Evolutionary conservation across 2,888 invertebrate genomes (phyloP).

Genomic region (Thyatira batis): DNA sequence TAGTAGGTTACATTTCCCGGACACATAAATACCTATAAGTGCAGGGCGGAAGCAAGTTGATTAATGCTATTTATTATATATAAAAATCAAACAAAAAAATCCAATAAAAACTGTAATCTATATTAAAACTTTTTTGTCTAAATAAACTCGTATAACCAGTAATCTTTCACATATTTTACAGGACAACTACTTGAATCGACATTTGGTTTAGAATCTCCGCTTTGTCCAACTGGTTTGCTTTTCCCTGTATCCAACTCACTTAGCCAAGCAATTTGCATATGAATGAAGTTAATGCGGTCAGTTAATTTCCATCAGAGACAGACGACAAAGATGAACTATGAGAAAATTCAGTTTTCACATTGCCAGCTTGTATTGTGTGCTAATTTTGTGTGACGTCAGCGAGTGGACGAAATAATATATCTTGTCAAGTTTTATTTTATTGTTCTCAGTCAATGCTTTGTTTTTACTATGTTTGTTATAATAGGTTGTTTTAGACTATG

Average conservation of each 20-base stretch:
- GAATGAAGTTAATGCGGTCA: slow-evolving; percentile 4
- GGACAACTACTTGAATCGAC: not conserved
- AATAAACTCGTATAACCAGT: not conserved
- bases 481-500: too few species aligned
- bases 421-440: not conserved
- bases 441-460: too few species aligned
- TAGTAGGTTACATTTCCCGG: too few species aligned
- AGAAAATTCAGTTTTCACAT: not conserved
- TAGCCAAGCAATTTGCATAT: slow-evolving; percentile 1
- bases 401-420: not conserved
- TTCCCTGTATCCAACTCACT: not conserved
- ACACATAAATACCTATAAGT: too few species aligned
- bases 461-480: too few species aligned
- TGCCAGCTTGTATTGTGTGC: slow-evolving; percentile 1
- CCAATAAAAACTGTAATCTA: not conserved
- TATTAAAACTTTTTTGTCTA: not conserved
- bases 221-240: not conserved
- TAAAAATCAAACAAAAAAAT: too few species aligned
- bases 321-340: not conserved
- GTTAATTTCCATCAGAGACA: slow-evolving; percentile 1
- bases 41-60: too few species aligned
- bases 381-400: slow-evolving; percentile 1
- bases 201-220: not conserved
- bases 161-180: not conserved
- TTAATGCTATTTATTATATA: too few species aligned